A percentile compares a stretch with the other conserved stretches of the same genome.
These are phyloP conservation scores for Plectus sambesii DNA, from an alignment of 1,140 invertebrate species.

Conservation along the genomic window DNA sequence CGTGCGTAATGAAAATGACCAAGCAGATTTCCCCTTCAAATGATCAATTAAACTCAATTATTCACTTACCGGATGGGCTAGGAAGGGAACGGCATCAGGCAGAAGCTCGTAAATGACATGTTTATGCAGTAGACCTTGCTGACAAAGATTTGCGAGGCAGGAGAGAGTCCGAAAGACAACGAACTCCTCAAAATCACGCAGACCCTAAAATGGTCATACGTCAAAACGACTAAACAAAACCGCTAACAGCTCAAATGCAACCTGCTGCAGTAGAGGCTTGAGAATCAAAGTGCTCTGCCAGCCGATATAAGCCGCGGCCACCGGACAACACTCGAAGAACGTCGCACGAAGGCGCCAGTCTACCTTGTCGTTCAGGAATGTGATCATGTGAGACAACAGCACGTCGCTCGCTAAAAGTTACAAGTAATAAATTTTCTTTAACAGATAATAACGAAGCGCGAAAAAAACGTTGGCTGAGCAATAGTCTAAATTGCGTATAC, in stretches of 20 bases:
- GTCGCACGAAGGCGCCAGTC: constrained; percentile 24
- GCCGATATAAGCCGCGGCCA: too few species aligned
- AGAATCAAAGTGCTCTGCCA: too few species aligned
- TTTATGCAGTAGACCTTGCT: constrained; percentile 75
- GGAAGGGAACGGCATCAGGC: constrained; percentile 67
- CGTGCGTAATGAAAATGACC: too few species aligned
- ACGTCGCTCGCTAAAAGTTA: too few species aligned
- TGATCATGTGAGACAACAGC: constrained; percentile 87
- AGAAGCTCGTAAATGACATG: constrained; percentile 70
- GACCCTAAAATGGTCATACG: constrained; percentile 55
- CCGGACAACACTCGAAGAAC: constrained; percentile 29
- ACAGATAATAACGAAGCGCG: too few species aligned
- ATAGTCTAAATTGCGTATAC: too few species aligned
- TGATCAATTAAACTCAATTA: constrained; percentile 5
- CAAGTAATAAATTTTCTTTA: too few species aligned
- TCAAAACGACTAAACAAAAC: constrained; percentile 10
- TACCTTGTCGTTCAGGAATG: constrained; percentile 83
- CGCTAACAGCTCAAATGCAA: constrained; percentile 46
- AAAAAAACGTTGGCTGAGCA: too few species aligned
- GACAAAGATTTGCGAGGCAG: constrained; percentile 69
- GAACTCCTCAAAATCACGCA: constrained; percentile 85
- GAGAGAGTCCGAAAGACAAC: constrained; percentile 76
- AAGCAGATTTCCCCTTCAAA: too few species aligned
- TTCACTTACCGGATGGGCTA: constrained; percentile 58
- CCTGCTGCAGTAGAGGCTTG: constrained; percentile 78